Evolutionary conservation across 2,888 invertebrate species (phyloP), one percentile per base, ranked within the genome.

Genomic region (Drosophila nr. medialis): DNA sequence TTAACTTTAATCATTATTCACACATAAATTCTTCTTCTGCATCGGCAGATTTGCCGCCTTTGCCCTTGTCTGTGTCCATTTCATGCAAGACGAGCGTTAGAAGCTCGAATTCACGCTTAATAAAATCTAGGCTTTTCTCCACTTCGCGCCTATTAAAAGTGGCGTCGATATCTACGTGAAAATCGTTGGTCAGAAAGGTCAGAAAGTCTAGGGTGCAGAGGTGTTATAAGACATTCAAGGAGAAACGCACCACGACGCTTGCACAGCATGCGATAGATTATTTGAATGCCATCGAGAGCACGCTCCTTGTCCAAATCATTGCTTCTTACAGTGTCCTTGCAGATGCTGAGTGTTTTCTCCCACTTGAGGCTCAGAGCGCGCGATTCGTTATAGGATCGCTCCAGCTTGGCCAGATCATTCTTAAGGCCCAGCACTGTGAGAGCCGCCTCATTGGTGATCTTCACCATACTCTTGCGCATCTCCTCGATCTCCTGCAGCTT

Each of bases 371-470:
- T 91, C 50, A 91, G 86, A 1, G 80, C 67, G 1, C 87, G 86
- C 2, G 92, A 87, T 13, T 89, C 63, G 32, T 90, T 90, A 34
- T 92, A 93, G 1, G 87, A 86, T n/a, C 92, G 86, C 62, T 93
- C 92, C 66, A 93, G 61, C 38, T 91, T 86, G 18, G 90, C 88
- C 10, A 93, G 71, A 71, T 93, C 91, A 61, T 92, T 93, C 64
- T 92, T 92, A 0, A 93, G 77, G 0, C 93, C 93, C 64, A 93
- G 66, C 0, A 93, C 86, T 0, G 90, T 91, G 0, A 92, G 70
- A 0, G 91, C 91, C 0, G 93, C 93, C 11, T 92, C 92, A 70
- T 89, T 92, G 10, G 92, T 92, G 29, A 92, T 78, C 60, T 91
- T 91, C 0, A 93, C 77, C 91, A 93, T 93, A 8, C 88, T 81